Percentiles rank a stretch among this genome's conserved stretches.
phyloP scores from a whole-genome alignment of 2,888 invertebrate genomes.

The Lasioglossum marginatum region DNA sequence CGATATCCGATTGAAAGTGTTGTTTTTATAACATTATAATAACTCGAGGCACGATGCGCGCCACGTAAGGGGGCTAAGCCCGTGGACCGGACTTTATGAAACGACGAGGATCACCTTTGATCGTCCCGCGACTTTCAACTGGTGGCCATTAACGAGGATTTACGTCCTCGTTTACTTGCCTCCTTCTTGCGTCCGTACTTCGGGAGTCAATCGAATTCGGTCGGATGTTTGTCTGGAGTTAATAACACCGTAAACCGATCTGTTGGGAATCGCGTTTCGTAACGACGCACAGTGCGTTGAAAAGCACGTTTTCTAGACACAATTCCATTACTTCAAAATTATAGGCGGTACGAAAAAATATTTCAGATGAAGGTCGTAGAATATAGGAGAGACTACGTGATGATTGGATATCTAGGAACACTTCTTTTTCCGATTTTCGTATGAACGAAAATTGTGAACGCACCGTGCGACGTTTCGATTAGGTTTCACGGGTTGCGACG shows the following conservation, averaged over 20 bases:
- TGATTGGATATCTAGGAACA: no score
- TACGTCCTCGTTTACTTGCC: constrained; percentile 23
- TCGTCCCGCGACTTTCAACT: constrained; percentile 17
- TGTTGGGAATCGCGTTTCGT: not conserved
- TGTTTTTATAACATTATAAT: constrained; percentile 4
- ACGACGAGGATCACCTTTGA: constrained; percentile 33
- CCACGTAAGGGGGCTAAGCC: not conserved
- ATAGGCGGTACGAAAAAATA: not conserved
- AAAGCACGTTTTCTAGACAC: not conserved
- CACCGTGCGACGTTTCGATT: not conserved
- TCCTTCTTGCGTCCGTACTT: constrained; percentile 6
- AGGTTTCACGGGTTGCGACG: not conserved
- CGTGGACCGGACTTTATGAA: constrained; percentile 8
- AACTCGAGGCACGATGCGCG: not conserved
- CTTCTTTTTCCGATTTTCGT: no score
- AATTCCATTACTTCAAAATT: not conserved
- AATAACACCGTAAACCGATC: constrained; percentile 17
- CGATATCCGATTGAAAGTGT: not conserved
- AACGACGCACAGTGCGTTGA: not conserved
- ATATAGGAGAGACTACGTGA: no score
- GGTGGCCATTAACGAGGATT: constrained; percentile 19
- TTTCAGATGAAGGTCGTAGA: not conserved
- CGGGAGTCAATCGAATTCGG: constrained; percentile 31
- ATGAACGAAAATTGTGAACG: no score
- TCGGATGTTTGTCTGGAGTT: constrained; percentile 5